Evolutionary conservation across 2,113 vertebrate species (phyloP).

Genomic region (Capreolus pygargus): DNA sequence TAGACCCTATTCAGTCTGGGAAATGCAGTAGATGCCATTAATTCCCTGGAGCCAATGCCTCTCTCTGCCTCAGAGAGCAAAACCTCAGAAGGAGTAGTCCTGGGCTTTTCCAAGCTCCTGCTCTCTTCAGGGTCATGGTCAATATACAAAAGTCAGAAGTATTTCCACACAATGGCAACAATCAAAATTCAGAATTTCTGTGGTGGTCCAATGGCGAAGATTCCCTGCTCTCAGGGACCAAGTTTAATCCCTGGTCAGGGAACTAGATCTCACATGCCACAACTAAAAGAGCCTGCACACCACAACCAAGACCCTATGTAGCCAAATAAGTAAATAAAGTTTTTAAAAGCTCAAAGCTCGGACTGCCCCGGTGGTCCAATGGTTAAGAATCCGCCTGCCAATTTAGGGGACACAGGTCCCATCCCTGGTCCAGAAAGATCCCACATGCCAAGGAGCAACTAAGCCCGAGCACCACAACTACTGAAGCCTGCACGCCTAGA

Average conservation of each 20-base stretch:
- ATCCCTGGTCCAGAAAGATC: background rate
- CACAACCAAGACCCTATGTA: background rate
- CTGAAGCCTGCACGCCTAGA: background rate
- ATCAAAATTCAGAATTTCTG: background rate
- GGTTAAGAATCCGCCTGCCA: background rate
- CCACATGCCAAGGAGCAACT: background rate
- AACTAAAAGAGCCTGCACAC: background rate
- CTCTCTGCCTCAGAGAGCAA: background rate
- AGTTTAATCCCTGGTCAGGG: background rate
- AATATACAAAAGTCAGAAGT: background rate
- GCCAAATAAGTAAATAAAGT: background rate
- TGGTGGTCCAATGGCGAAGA: background rate
- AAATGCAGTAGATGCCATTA: background rate
- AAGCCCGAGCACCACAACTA: background rate
- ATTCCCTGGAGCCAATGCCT: background rate
- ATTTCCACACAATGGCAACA: background rate
- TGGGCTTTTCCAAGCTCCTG: background rate
- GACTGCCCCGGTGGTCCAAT: background rate
- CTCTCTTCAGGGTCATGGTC: background rate
- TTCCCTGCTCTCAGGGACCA: background rate
- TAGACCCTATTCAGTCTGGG: background rate
- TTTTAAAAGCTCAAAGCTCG: background rate
- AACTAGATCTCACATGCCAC: background rate
- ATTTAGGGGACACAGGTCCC: background rate
- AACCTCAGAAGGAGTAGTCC: background rate